phyloP scores from a whole-genome alignment of 2,888 invertebrate species.

The Hyposoter didymator region DNA sequence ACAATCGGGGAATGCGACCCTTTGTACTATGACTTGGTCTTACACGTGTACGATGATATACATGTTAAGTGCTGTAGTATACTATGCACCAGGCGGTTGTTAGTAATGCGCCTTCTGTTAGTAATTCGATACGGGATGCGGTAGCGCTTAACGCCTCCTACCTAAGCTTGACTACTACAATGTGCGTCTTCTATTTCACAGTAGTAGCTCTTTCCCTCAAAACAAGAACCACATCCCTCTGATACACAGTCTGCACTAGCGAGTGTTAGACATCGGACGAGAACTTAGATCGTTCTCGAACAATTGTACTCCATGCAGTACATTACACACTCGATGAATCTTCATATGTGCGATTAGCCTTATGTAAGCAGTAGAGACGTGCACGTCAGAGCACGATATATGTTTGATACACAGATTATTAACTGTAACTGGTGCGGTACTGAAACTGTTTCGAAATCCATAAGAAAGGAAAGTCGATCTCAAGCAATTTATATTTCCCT shows the following conservation, averaged over 20 bases:
- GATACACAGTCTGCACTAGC: slow-evolving; percentile 18
- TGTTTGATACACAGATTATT: not conserved
- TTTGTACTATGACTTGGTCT: slow-evolving; percentile 50
- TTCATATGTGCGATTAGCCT: not conserved
- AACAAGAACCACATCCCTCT: slow-evolving; percentile 40
- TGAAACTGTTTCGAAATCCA: not conserved
- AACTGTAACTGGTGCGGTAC: not conserved
- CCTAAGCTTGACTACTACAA: slow-evolving; percentile 5
- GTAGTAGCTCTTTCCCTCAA: slow-evolving; percentile 19
- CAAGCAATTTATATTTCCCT: no score
- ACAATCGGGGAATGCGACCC: slow-evolving; percentile 45
- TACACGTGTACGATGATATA: slow-evolving; percentile 40
- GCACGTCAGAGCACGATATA: not conserved
- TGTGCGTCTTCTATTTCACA: slow-evolving; percentile 4
- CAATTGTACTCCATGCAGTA: not conserved
- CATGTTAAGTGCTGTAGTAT: slow-evolving; percentile 13
- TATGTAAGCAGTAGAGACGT: not conserved
- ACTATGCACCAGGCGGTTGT: slow-evolving; percentile 41
- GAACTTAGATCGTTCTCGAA: not conserved
- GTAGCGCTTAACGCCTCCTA: slow-evolving; percentile 32
- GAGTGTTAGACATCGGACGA: not conserved
- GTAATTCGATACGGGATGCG: slow-evolving; percentile 54
- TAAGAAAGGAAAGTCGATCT: no score
- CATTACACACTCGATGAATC: not conserved
- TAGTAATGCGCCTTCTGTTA: slow-evolving; percentile 51